Evolutionary conservation across 2,888 invertebrate genomes (phyloP).

Genomic region (Trachelus iudaicus): DNA sequence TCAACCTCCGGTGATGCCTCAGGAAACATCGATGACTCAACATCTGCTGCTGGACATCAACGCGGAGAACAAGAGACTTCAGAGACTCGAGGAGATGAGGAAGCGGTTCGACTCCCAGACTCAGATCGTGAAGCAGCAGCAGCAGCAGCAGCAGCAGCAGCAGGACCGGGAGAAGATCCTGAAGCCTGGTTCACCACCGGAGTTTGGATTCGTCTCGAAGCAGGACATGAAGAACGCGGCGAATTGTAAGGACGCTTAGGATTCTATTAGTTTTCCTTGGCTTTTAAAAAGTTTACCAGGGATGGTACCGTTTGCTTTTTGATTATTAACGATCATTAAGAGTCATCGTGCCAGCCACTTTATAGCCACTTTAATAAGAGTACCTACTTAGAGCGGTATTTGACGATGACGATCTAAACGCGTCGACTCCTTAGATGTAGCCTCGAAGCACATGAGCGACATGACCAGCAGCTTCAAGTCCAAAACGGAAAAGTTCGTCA

Average conservation of each 20-base stretch:
- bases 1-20: slow-evolving; percentile 67
- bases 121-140: slow-evolving; percentile 16
- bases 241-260: slow-evolving; percentile 54
- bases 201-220: slow-evolving; percentile 69
- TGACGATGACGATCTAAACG: not conserved
- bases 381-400: no score
- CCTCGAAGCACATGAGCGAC: slow-evolving; percentile 73
- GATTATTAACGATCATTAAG: no score
- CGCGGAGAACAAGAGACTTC: slow-evolving; percentile 55
- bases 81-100: slow-evolving; percentile 55
- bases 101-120: slow-evolving; percentile 46
- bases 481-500: slow-evolving; percentile 76
- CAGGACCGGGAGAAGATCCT: slow-evolving; percentile 29
- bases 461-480: slow-evolving; percentile 77
- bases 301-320: no score
- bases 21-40: slow-evolving; percentile 36
- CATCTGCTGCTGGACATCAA: slow-evolving; percentile 37
- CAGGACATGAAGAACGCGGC: slow-evolving; percentile 55
- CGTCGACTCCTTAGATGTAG: slow-evolving; percentile 65
- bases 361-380: no score
- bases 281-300: no score
- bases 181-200: slow-evolving; percentile 72
- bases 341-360: no score
- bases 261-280: no score
- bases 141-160: slow-evolving; percentile 14